A percentile compares a stretch with the other conserved stretches of the same genome.
These are phyloP conservation scores for Hiodon tergisus DNA, from an alignment of 2,113 vertebrate species.

Conservation along the genomic window DNA sequence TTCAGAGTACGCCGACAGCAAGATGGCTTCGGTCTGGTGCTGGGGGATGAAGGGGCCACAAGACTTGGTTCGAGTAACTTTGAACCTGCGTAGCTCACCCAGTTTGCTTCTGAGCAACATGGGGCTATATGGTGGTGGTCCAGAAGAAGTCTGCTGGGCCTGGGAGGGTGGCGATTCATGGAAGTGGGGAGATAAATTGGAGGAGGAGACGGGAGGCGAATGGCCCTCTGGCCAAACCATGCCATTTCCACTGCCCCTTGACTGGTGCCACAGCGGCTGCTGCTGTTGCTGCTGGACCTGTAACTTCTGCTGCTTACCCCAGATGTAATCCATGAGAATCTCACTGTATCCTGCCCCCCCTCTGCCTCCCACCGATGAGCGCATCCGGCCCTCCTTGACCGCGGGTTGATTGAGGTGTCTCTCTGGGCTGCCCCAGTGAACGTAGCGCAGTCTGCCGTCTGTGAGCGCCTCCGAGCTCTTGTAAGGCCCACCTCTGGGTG, in stretches of 20 bases:
- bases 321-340: conserved; percentile 74
- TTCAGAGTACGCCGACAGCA: conserved; percentile 53
- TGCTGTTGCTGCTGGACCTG: conserved; percentile 57
- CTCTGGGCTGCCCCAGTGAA: conserved; percentile 61
- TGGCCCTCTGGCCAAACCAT: conserved; percentile 58
- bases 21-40: conserved; percentile 50
- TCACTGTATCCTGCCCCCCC: conserved; percentile 60
- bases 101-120: conserved; percentile 54
- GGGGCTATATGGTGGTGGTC: conserved; percentile 55
- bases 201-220: conserved; percentile 36
- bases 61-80: conserved; percentile 71
- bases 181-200: conserved; percentile 34
- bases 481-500: conserved; percentile 62
- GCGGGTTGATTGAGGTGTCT: conserved; percentile 45
- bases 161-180: conserved; percentile 28
- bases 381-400: conserved; percentile 55
- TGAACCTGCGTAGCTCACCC: conserved; percentile 59
- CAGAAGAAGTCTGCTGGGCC: conserved; percentile 54
- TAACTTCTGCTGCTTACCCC: conserved; percentile 68
- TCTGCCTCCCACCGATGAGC: conserved; percentile 55
- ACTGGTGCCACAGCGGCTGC: conserved; percentile 50
- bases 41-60: conserved; percentile 68
- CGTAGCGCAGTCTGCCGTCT: conserved; percentile 66
- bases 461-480: conserved; percentile 79
- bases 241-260: conserved; percentile 44